Base-by-base conservation (phyloP, 2,113 vertebrate species). In the Jaculus jaculus region DNA sequence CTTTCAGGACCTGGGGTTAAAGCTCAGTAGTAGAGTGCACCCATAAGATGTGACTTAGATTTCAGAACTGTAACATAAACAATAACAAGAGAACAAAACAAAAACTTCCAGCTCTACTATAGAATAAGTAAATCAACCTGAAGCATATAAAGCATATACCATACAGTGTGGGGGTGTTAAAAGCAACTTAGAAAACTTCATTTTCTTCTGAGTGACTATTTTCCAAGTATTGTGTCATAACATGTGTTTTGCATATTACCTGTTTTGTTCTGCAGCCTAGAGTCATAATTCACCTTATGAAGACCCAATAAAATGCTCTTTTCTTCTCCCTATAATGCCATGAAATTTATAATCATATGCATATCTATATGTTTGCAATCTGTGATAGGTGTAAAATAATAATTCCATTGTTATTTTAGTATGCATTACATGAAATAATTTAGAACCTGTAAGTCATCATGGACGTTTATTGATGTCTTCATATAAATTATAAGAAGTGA, bases 51-150 rank as follows among this genome's bases (percentile, higher is more conserved):
- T 34, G 32, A 5, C 23, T 81, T 61, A 81, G 12, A 34, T 61
- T 54, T 80, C n/a, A 80, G 54, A 5, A 80, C 32, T 34, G 6
- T 11, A 16, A 28, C 12, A 34, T 32, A 78, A 80, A 60, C 47
- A 72, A 72, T 13, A 60, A 58, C 20, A 26, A 61, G 3, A 8
- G 5, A 80, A 60, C 78, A 60, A 60, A 80, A 8, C 32, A 5
- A 24, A 82, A 82, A 10, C 23, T 11, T 9, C 60, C 39, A 42
- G 34, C 84, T 32, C 30, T 17, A 60, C 21, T 69, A 9, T 10
- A 37, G 23, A 3, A 79, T 92, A 94, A 71, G 75, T 1, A 3
- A 78, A 68, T 85, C 85, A 96, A 81, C 60, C 78, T 87, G 74
- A 58, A 90, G 51, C 30, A 79, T 42, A 80, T 34, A 26, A 34